Conservation (phyloP, 2,113 vertebrate species). For the Nothocercus nigrocapillus region DNA sequence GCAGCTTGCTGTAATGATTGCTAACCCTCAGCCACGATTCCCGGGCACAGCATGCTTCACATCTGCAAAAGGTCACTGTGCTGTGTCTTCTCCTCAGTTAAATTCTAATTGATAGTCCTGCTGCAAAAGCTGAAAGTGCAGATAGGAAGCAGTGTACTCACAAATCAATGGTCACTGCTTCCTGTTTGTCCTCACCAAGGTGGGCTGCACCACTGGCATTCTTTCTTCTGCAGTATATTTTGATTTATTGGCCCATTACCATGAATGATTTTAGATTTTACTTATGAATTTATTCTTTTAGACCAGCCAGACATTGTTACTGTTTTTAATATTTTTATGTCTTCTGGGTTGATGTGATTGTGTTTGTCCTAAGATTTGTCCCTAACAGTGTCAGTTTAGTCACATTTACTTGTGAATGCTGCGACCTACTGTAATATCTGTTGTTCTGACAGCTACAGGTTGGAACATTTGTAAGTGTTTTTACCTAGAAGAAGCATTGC, state of each 20-base stretch:
- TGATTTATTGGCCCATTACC: background rate
- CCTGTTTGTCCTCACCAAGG: background rate
- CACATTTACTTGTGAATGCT: background rate
- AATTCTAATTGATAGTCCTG: background rate
- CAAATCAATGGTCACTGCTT: background rate
- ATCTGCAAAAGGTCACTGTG: background rate
- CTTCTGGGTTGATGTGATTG: background rate
- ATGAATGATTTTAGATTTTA: background rate
- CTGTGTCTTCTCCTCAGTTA: background rate
- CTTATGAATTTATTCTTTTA: background rate
- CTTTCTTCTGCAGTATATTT: background rate
- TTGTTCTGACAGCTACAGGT: background rate
- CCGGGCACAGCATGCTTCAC: background rate
- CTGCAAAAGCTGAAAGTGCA: background rate
- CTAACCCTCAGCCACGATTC: background rate
- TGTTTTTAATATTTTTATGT: background rate
- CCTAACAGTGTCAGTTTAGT: background rate
- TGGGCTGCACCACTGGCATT: background rate
- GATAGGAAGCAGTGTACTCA: background rate
- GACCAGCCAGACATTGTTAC: background rate
- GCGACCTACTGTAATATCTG: background rate
- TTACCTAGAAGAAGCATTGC: background rate
- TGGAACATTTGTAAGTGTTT: background rate
- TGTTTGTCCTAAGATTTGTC: background rate
- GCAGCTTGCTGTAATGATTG: background rate